Evolutionary conservation across 2,888 invertebrate genomes (phyloP), one percentile per base, ranked within the genome.

Genomic region (Noctuana brunneofusca): DNA sequence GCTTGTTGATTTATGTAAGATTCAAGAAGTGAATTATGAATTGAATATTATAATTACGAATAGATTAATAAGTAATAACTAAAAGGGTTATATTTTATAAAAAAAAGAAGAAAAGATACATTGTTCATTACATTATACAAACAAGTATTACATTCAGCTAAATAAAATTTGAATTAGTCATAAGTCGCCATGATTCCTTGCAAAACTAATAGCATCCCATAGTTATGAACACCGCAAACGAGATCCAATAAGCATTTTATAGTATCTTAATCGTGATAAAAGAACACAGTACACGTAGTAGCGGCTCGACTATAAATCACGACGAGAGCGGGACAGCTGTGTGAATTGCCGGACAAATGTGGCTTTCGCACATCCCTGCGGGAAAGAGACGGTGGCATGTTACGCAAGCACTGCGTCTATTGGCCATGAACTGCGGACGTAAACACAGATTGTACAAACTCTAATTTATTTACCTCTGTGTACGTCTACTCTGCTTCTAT

Each of bases 361-460:
- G 63, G 65, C 68, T 63, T 65, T 64, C 18, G 24, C 35, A 24
- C 20, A 14, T 60, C 18, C 38, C 20, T 2, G 63, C 8, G 14
- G 46, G 69, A 71, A 32, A 52, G 72, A 62, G 75, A 70, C 59
- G 53, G 64, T 57, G 20, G 52, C 46, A 70, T 35, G 48, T 64
- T 69, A 70, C 66, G 58, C 70, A 68, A 75, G 24, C 56, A 53
- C 58, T 30, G 56, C 64, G 56, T 57, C 54, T 58, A 63, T 70
- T 78, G 86, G 78, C 85, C 86, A 77, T 87, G 84, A 86, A 86
- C 85, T 78, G 80, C 76, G 78, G 78, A 82, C 83, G 84, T 86
- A 83, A 86, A 86, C 86, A 84, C 70, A 76, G 78, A 71, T 73
- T 74, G 79, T 76, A 79, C 78, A 68, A 70, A 71, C 67, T 55